phyloP scores from a whole-genome alignment of 2,797 vertebrate species.

The Rhynchotus rufescens region DNA sequence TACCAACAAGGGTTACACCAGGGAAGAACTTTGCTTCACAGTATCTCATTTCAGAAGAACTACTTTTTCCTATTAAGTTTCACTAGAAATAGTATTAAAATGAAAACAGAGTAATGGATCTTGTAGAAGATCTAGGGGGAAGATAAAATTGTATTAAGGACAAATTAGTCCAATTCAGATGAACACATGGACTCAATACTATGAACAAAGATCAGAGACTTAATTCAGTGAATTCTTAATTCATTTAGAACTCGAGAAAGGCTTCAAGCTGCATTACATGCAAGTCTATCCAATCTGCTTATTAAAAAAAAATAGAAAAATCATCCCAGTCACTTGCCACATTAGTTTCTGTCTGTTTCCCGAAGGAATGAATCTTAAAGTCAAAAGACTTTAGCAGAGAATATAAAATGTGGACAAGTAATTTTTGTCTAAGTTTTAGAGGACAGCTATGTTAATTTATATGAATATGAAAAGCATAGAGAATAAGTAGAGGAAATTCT shows the following conservation, averaged over 20 bases:
- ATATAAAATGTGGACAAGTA: background rate
- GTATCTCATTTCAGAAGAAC: constrained; percentile 2
- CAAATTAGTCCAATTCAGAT: constrained; percentile 13
- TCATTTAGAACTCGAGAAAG: background rate
- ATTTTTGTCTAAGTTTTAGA: background rate
- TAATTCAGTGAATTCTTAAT: background rate
- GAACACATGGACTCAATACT: background rate
- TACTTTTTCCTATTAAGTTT: background rate
- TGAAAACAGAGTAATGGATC: constrained; percentile 6
- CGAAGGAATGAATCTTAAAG: background rate
- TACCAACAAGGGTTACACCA: background rate
- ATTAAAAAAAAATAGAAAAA: background rate
- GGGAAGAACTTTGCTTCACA: background rate
- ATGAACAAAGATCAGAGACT: constrained; percentile 30
- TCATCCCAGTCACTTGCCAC: background rate
- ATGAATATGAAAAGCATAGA: background rate
- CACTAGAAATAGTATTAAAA: constrained; percentile 2
- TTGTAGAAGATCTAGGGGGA: background rate
- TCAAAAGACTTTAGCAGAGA: background rate
- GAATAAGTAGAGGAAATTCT: background rate
- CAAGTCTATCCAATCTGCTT: background rate
- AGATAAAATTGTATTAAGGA: constrained; percentile 13
- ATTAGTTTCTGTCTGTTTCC: background rate
- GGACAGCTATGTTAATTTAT: background rate
- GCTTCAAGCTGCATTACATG: background rate